phyloP scores from a whole-genome alignment of 2,797 vertebrate species.

The Crocidura indochinensis region DNA sequence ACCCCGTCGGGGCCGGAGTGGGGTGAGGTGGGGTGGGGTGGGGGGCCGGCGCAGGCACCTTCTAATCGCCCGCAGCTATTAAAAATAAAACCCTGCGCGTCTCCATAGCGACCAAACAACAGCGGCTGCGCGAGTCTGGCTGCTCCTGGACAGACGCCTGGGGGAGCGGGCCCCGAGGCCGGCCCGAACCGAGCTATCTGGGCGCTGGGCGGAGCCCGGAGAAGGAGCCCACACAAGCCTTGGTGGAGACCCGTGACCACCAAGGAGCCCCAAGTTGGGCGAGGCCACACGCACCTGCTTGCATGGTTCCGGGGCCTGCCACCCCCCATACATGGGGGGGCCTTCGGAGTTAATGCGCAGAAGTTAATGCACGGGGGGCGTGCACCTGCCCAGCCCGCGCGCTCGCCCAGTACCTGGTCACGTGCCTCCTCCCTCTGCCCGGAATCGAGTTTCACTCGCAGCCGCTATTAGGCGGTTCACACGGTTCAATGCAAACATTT shows the following conservation, averaged over 20 bases:
- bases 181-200: too few species aligned
- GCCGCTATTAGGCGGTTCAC: constrained; percentile 86
- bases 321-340: too few species aligned
- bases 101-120: constrained; percentile 90
- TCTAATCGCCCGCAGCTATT: constrained; percentile 82
- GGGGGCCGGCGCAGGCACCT: constrained; percentile 60
- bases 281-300: too few species aligned
- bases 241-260: too few species aligned
- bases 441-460: constrained; percentile 88
- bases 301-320: too few species aligned
- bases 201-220: too few species aligned
- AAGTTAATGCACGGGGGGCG: background rate
- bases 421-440: constrained; percentile 86
- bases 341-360: background rate
- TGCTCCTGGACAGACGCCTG: background rate
- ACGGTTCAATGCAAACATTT: constrained; percentile 88
- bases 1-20: background rate
- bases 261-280: too few species aligned
- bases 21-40: background rate
- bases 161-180: too few species aligned
- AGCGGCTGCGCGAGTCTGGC: constrained; percentile 82
- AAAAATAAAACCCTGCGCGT: constrained; percentile 85
- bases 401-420: constrained; percentile 77
- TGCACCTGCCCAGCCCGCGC: constrained; percentile 28
- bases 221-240: too few species aligned